phyloP scores from a whole-genome alignment of 2,888 invertebrate species.

The Spicauda simplicius region DNA sequence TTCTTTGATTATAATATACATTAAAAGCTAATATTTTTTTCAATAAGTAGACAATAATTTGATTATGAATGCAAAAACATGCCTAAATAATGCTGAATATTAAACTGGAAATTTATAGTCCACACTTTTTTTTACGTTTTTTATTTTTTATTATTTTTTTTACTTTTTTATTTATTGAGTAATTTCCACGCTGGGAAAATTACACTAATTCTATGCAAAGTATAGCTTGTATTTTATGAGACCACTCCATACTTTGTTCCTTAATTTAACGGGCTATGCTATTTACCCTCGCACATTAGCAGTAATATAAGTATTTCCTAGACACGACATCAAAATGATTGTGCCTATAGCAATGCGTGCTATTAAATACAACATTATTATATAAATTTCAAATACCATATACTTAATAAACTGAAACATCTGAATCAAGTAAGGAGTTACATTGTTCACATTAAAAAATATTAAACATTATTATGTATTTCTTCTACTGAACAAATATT shows the following conservation, averaged over 20 bases:
- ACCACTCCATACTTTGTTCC: conserved; percentile 84
- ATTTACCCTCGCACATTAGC: conserved; percentile 83
- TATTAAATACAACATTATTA: too few relatives aligned
- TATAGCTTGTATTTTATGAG: conserved; percentile 91
- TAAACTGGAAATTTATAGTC: conserved; percentile 82
- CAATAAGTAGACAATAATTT: conserved; percentile 69
- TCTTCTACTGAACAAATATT: too few relatives aligned
- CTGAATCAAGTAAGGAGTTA: too few relatives aligned
- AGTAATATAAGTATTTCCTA: conserved; percentile 41
- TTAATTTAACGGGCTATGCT: conserved; percentile 83
- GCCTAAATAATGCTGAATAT: conserved; percentile 84
- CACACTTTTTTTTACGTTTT: conserved; percentile 73
- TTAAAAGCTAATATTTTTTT: conserved; percentile 78
- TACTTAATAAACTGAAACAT: too few relatives aligned
- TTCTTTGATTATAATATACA: conserved; percentile 72
- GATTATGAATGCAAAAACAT: conserved; percentile 79
- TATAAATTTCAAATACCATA: too few relatives aligned
- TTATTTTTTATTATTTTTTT: conserved; percentile 59
- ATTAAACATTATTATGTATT: too few relatives aligned
- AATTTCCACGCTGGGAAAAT: conserved; percentile 90
- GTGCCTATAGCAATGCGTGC: too few relatives aligned
- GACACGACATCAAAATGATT: background rate
- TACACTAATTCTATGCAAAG: conserved; percentile 97
- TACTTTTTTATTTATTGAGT: conserved; percentile 69
- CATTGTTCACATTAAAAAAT: too few relatives aligned